Evolutionary conservation across 2,888 invertebrate species (phyloP).

Genomic region (Galeopsomyia nigrocyanea): DNA sequence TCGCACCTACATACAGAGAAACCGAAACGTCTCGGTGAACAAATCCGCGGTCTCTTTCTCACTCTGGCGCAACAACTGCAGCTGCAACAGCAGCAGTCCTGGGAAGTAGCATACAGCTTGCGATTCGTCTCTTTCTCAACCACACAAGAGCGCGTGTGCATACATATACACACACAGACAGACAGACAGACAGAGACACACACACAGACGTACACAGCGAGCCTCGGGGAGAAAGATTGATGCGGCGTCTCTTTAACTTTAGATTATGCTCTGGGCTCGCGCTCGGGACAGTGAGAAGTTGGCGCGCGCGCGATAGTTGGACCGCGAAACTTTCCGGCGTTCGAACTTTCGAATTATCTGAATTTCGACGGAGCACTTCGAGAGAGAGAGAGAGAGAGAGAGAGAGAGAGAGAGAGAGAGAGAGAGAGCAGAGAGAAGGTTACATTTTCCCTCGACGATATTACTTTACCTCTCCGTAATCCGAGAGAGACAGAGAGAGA

Average conservation of each 20-base stretch:
- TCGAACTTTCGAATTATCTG: constrained; percentile 62
- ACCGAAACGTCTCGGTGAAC: no score
- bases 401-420: constrained; percentile 11
- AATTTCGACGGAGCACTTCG: constrained; percentile 55
- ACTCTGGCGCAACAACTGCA: no score
- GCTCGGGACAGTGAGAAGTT: constrained; percentile 53
- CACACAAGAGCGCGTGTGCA: no score
- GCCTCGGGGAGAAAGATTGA: constrained; percentile 49
- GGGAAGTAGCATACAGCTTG: no score
- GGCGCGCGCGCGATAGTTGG: constrained; percentile 55
- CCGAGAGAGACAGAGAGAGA: no score
- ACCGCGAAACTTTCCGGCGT: constrained; percentile 58
- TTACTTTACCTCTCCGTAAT: constrained; percentile 25
- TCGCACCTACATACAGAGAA: no score
- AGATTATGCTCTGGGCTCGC: constrained; percentile 51
- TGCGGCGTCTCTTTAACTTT: constrained; percentile 55
- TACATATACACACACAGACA: no score
- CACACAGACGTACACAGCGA: no score
- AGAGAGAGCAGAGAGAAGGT: constrained; percentile 18
- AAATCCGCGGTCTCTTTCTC: no score
- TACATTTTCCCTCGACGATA: constrained; percentile 37
- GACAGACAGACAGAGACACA: no score
- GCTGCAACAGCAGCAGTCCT: no score
- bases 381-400: not conserved
- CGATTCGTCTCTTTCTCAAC: no score